Base-by-base conservation (phyloP, 23 tunicate species). In the Botrylloides violaceus region DNA sequence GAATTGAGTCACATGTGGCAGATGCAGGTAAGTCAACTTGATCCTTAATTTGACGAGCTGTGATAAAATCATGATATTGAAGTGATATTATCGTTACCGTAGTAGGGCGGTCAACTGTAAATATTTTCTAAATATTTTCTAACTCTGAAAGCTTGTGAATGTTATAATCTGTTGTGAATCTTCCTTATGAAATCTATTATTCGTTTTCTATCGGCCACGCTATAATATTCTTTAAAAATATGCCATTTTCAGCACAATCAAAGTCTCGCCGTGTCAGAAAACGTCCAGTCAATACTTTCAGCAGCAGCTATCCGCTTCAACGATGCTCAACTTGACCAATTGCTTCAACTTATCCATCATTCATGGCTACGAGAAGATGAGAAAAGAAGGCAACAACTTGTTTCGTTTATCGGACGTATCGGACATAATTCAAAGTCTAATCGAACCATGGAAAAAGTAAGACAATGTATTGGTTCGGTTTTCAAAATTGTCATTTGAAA, bases 301-400 rank as follows among this genome's bases (percentile, higher is more conserved):
- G 85, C 81, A 9, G 94, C 94, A 27, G 84, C 94, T 38, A 66
- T 83, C 38, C 81, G 82, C 31, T 80, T 86, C 56, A 86, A 83
- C 28, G 77, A 82, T n/a, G 64, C 64, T 20, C 94, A 86, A 38
- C 66, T 86, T 60, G 94, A 86, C 59, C 57, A 72, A 12, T 56
- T 86, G 35, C 79, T 79, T 66, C 34, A 33, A 4, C 66, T 86
- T 21, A 80, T 86, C 57, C 94, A 86, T 58, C 72, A 86, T 50
- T 86, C 94, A 29, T 86, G 94, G 94, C 58, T 75, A 36, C 61
- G 32, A 19, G 84, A 80, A 66, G 94, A 80, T 22, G 94, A 86
- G 58, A 68, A 66, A 68, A 66, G 80, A 3, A 71, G 85, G 2
- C 73, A 62, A 34, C 94, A 86, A 64, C 84, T 86, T 19, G 85